A percentile compares a stretch with the other conserved stretches of the same genome.
Evolutionary conservation across 1,140 invertebrate genomes (phyloP).

Genomic region (Solenopsis fugax): DNA sequence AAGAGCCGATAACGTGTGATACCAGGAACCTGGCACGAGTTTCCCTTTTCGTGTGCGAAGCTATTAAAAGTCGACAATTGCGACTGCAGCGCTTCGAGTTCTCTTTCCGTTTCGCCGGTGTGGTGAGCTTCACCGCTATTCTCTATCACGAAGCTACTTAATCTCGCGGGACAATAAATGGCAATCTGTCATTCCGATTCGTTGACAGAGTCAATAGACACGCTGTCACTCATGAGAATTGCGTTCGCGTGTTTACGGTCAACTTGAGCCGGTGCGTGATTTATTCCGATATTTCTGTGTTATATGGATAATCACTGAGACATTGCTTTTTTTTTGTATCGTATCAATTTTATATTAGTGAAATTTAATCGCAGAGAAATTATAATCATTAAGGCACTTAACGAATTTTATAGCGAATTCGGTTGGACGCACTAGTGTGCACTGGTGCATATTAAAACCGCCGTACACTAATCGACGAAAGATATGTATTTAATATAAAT

Average conservation of each 20-base stretch:
- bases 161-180: constrained; percentile 24
- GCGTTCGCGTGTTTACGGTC: constrained; percentile 14
- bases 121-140: constrained; percentile 30
- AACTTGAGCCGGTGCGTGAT: not conserved
- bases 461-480: no score
- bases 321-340: not conserved
- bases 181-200: constrained; percentile 18
- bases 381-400: not conserved
- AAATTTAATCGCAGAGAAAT: not conserved
- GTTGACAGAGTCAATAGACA: constrained; percentile 18
- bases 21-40: constrained; percentile 67
- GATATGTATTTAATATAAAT: no score
- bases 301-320: not conserved
- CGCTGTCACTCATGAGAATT: constrained; percentile 39
- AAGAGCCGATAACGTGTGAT: constrained; percentile 54
- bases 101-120: not conserved
- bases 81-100: constrained; percentile 45
- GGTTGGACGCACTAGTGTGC: no score
- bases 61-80: constrained; percentile 73
- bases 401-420: no score
- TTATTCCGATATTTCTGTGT: constrained; percentile 22
- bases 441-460: no score
- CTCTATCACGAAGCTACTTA: constrained; percentile 53
- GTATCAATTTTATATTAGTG: not conserved
- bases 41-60: constrained; percentile 69